Base-by-base conservation (phyloP, 1,140 invertebrate species). In the Bombus pascuorum region DNA sequence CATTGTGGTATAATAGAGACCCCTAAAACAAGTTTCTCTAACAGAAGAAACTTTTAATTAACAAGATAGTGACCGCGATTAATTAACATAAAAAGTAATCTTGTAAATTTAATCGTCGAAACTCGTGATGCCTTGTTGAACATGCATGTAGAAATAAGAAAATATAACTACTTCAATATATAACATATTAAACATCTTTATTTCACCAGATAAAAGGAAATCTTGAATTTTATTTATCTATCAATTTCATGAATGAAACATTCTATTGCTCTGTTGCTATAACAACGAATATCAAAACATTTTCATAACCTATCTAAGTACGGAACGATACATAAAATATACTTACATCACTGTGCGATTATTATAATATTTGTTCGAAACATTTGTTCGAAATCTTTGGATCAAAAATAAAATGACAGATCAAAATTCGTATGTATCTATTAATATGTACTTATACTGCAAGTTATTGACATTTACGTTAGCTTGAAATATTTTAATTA, bases 211-310 rank as follows among this genome's bases (percentile, higher is more conserved):
- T 88, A 86, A 82, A 86, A 44, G 1, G 18, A 62, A 62, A 62
- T 71, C 42, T 72, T n/a, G 9, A 72, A 42, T n/a, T 25, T 71
- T 39, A 71, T 37, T 71, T 37, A 12, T 13, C 1, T n/a, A 62
- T 62, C 15, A 66, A 18, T 34, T 34, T 22, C 32, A 66, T 32
- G 6, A 66, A 18, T 75, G 32, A 44, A 42, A 39, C 34, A 6
- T 82, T 32, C 10, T n/a, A 10, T 53, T 53, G 18, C 47, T 53
- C 18, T 22, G 62, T 86, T 6, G 25, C 88, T 66, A 81, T 89
- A 53, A 84, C 68, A 89, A 86, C 88, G 32, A 78, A 81, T 57
- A 57, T 44, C 15, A 72, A 89, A 89, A 89, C 84, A 89, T 62
- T 39, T 32, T 65, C 80, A 86, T 89, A 89, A 86, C 88, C 88